Conservation (phyloP, 1,140 invertebrate genomes). For the Eumaeus atala region DNA sequence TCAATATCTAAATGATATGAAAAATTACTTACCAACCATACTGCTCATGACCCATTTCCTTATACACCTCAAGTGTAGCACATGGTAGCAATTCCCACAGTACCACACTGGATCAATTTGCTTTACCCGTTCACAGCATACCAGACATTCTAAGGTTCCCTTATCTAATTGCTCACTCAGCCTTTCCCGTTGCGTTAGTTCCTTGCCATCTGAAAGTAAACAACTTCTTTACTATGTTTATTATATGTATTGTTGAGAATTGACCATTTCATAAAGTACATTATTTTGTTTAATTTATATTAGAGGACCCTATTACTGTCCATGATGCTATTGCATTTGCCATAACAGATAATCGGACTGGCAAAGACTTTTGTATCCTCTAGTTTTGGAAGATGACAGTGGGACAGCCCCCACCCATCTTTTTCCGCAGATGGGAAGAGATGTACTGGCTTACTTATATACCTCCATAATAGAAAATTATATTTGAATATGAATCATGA, state of each 20-base stretch:
- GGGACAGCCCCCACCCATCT: no score
- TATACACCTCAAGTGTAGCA: conserved; percentile 92
- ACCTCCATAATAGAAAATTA: no score
- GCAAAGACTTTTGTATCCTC: no score
- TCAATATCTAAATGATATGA: no score
- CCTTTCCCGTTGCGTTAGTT: conserved; percentile 83
- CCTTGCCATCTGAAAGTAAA: conserved; percentile 53
- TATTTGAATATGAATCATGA: no score
- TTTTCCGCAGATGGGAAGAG: no score
- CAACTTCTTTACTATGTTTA: neutral
- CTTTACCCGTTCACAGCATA: conserved; percentile 91
- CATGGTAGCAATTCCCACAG: conserved; percentile 92
- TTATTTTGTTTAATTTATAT: no score
- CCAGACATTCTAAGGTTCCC: conserved; percentile 90
- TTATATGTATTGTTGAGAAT: conserved; percentile 2
- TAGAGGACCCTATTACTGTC: no score
- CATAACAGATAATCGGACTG: no score
- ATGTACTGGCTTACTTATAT: no score
- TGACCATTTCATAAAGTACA: neutral
- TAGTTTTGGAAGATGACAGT: no score
- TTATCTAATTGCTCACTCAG: conserved; percentile 86
- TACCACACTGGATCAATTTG: conserved; percentile 90
- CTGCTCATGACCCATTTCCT: conserved; percentile 93
- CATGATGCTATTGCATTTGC: no score
- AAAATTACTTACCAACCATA: conserved; percentile 79